phyloP scores from a whole-genome alignment of 1,140 invertebrate genomes.

The Drosophila fuyamai region DNA sequence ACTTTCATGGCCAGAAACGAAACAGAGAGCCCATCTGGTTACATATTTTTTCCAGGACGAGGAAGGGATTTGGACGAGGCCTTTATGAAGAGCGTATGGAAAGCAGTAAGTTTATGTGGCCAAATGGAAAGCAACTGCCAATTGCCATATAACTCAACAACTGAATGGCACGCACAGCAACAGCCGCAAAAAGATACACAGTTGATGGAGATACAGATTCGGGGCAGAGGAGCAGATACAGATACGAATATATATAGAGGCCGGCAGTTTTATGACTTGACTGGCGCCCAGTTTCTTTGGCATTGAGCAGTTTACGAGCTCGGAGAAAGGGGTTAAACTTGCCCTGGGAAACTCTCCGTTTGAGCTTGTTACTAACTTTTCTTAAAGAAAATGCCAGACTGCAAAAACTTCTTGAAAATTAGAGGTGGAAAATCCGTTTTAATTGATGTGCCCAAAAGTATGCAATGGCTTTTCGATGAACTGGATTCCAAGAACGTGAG shows the following conservation, averaged over 20 bases:
- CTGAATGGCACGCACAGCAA: slow-evolving; percentile 13
- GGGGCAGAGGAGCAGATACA: slow-evolving; percentile 18
- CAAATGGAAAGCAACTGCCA: slow-evolving; percentile 68
- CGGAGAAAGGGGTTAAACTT: slow-evolving; percentile 20
- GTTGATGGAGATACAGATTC: slow-evolving; percentile 14
- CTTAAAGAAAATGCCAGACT: slow-evolving; percentile 19
- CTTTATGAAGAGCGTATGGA: slow-evolving; percentile 37
- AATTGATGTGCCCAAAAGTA: slow-evolving; percentile 60
- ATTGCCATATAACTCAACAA: slow-evolving; percentile 69
- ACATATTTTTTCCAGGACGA: slow-evolving; percentile 13
- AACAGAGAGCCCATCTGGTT: slow-evolving; percentile 48
- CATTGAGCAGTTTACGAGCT: slow-evolving; percentile 60
- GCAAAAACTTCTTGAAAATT: slow-evolving; percentile 52
- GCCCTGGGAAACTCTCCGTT: slow-evolving; percentile 15
- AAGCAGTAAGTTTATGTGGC: slow-evolving; percentile 54
- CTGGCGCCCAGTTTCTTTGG: slow-evolving; percentile 65
- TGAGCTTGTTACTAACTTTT: slow-evolving; percentile 58
- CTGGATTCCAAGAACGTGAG: slow-evolving; percentile 22
- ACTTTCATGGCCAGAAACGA: slow-evolving; percentile 62
- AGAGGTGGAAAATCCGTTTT: slow-evolving; percentile 56
- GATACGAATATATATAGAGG: slow-evolving; percentile 8
- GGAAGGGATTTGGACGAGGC: slow-evolving; percentile 20
- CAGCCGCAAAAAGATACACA: slow-evolving; percentile 39
- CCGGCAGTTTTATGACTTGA: slow-evolving; percentile 61
- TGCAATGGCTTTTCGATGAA: slow-evolving; percentile 14